Evolutionary conservation across 2,888 invertebrate species (phyloP), one percentile per base, ranked within the genome.

Genomic region (Agrypnus murinus): DNA sequence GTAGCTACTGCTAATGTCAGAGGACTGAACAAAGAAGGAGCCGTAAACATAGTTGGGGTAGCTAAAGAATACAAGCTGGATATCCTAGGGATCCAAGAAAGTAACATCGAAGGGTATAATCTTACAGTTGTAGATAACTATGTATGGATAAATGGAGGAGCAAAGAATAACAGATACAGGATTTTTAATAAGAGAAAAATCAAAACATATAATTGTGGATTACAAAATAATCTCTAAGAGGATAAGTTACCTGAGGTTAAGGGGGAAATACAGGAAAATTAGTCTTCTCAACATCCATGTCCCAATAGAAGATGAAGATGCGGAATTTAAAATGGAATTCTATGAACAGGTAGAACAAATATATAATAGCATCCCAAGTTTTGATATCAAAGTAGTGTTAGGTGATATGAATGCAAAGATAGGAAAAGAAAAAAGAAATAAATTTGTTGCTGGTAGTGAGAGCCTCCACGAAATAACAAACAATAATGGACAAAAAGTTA

Each of bases 181-280:
- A 9, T 48, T 48, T 19, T 3, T 65, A 34, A 15, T 59, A 36
- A 58, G 19, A 2, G 50, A 55, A 58, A 14, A 58, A 6, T 8
- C 65, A 17, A 65, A 65, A 59, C 25, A 14, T 10, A 25, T 17
- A 9, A 58, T 65, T 36, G 15, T 57, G n/a, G 43, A 59, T 9
- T 77, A 73, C 53, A 65, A 69, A 59, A 63, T 71, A 19, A 58
- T 71, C 8, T 69, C 63, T 34, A 68, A 75, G 9, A 71, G 75
- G 72, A 58, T 77, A 15, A 74, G 74, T 55, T 60, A 19, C 25
- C 2, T 75, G 38, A 65, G 73, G 62, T 38, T 76, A 14, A 76
- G 69, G 69, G 8, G 40, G 10, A n/a, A n/a, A n/a, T n/a, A n/a
- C n/a, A n/a, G n/a, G n/a, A n/a, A n/a, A n/a, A n/a, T n/a, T n/a